Conservation (phyloP, 2,113 vertebrate genomes). For the Pterocles burchelli region DNA sequence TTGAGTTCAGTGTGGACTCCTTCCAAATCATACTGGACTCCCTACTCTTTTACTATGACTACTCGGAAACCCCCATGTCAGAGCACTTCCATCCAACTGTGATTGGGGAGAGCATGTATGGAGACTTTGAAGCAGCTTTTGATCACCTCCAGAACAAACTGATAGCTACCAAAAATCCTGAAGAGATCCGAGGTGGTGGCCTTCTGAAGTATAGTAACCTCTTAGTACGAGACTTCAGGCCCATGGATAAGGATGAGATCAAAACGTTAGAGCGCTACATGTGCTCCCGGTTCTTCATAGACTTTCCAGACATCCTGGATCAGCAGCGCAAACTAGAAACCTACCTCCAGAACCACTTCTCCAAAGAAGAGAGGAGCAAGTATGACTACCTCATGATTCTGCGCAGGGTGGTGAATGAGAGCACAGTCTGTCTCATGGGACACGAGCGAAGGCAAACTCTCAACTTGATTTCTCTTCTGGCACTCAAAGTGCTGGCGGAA, state of each 20-base stretch:
- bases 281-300: conserved; percentile 99
- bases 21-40: conserved; percentile 98
- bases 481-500: conserved; percentile 89
- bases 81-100: conserved; percentile 86
- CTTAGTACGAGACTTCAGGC: conserved; percentile 90
- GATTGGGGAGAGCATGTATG: conserved; percentile 91
- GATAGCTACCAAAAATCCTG: conserved; percentile 94
- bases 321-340: conserved; percentile 95
- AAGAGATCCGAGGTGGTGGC: conserved; percentile 95
- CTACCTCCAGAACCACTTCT: conserved; percentile 97
- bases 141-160: conserved; percentile 90
- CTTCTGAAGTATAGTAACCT: conserved; percentile 98
- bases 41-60: conserved; percentile 87
- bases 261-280: conserved; percentile 95
- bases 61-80: conserved; percentile 81
- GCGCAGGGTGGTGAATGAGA: conserved; percentile 93
- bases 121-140: conserved; percentile 87
- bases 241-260: conserved; percentile 88
- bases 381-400: conserved; percentile 98
- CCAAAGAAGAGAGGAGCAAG: conserved; percentile 93
- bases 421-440: conserved; percentile 98
- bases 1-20: conserved; percentile 98
- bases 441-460: conserved; percentile 95
- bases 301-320: conserved; percentile 95
- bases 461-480: conserved; percentile 92